Conservation (phyloP, 1,140 invertebrate genomes). For the Onthophagus taurus region DNA sequence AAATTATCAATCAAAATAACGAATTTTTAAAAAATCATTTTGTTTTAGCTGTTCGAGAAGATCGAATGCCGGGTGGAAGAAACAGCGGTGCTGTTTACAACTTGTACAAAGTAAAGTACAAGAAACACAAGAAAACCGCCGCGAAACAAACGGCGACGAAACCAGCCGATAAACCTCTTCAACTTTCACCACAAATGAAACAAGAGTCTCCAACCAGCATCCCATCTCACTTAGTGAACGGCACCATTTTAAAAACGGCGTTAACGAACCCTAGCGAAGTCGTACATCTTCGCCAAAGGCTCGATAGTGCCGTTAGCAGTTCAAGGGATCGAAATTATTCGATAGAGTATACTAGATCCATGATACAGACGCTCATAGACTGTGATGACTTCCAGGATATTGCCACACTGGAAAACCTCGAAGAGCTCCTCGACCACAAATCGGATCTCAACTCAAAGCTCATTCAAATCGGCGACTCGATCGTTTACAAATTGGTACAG, state of each 20-base stretch:
- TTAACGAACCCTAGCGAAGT: conserved; percentile 89
- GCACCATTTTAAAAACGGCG: conserved; percentile 87
- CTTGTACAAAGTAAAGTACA: conserved; percentile 98
- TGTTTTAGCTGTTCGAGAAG: conserved; percentile 90
- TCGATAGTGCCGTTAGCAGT: conserved; percentile 78
- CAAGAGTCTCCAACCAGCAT: conserved; percentile 39
- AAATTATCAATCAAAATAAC: conserved; percentile 5
- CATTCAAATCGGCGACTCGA: conserved; percentile 91
- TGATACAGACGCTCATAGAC: conserved; percentile 85
- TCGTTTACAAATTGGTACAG: conserved; percentile 93
- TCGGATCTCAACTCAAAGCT: conserved; percentile 85
- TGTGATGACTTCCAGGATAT: conserved; percentile 95
- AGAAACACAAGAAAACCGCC: conserved; percentile 86
- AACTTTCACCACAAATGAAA: conserved; percentile 43
- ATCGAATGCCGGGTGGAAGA: conserved; percentile 96
- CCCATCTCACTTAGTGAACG: conserved; percentile 70
- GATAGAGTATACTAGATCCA: conserved; percentile 67
- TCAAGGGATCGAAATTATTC: conserved; percentile 73
- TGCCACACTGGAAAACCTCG: conserved; percentile 79
- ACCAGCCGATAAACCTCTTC: conserved; percentile 38
- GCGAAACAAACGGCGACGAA: conserved; percentile 44
- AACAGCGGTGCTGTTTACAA: conserved; percentile 99
- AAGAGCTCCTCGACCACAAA: conserved; percentile 82
- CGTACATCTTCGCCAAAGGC: conserved; percentile 73
- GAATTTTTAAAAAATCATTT: no score